A percentile compares a stretch with the other conserved stretches of the same genome.
Conservation (phyloP, 2,888 invertebrate genomes). For the Netelia virgata region DNA sequence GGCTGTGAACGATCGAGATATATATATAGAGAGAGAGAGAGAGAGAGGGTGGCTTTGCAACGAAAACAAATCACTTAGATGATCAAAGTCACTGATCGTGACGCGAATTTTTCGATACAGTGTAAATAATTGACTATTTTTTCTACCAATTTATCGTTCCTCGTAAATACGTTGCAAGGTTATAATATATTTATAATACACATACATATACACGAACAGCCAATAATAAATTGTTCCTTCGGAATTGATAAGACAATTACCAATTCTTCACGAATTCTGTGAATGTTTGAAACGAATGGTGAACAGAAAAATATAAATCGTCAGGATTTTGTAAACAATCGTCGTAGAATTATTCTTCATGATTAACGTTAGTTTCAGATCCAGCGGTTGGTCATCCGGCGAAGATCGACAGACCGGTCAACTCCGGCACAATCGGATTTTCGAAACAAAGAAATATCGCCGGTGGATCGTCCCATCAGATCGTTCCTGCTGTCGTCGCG, state of each 20-base stretch:
- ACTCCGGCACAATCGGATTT: not conserved
- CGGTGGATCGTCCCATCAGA: not conserved
- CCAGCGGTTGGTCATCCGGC: not conserved
- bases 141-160: not conserved
- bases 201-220: not conserved
- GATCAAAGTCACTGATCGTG: not conserved
- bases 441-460: not conserved
- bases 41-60: too few species aligned
- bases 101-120: not conserved
- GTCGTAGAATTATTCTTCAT: conserved; percentile 17
- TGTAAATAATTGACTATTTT: conserved; percentile 14
- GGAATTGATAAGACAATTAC: not conserved
- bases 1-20: conserved; percentile 55
- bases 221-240: not conserved
- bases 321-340: not conserved
- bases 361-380: conserved; percentile 54
- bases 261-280: not conserved
- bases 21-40: not conserved
- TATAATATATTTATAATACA: not conserved
- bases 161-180: not conserved
- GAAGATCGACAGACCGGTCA: not conserved
- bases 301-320: not conserved
- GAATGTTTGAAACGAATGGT: not conserved
- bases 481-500: not conserved
- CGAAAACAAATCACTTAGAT: not conserved